Base-by-base conservation (phyloP, 2,113 vertebrate species). In the Piprites chloris region DNA sequence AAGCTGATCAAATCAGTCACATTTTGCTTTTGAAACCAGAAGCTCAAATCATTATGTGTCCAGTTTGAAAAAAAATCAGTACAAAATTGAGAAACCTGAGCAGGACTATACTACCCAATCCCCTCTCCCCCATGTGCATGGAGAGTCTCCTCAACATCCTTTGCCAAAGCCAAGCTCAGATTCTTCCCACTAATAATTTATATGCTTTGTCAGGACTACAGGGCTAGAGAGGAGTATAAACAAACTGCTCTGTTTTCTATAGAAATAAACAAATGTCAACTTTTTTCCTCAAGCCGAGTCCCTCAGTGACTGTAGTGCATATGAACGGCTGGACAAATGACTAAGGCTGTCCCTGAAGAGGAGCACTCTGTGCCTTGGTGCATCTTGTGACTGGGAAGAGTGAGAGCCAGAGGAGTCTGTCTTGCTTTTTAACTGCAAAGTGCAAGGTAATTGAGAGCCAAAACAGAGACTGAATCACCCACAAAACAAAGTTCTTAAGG, bases 121-220 rank as follows among this genome's bases (percentile, higher is more conserved):
- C 13, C 24, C 24, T 50, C 49, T 50, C 24, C 14, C 49, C 13
- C 24, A 26, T 50, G 14, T 50, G 49, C 74, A 53, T 6, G 65
- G n/a, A 28, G 35, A 65, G 49, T 42, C 66, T 77, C 49, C 49
- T 77, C 89, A 66, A 66, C 65, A 74, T 49, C 39, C 44, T 91
- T 35, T 23, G 49, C 32, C 87, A 85, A 90, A 91, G 84, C 35
- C 61, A 85, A 85, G 73, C 73, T 92, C 74, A 32, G 89, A 79
- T 49, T 37, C 75, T 74, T 86, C 88, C 77, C 50, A 35, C 30
- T 50, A 35, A 39, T 23, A 35, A 32, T 72, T 39, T 2, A 18
- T 28, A 20, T 21, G 35, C 23, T 75, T 63, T 82, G 26, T 79
- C 62, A 76, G 44, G 22, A 46, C 26, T n/a, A 58, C 20, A 63